These are phyloP conservation scores for Oryzias dopingdopingensis DNA, from an alignment of 2,797 vertebrate species.

Conservation along the genomic window DNA sequence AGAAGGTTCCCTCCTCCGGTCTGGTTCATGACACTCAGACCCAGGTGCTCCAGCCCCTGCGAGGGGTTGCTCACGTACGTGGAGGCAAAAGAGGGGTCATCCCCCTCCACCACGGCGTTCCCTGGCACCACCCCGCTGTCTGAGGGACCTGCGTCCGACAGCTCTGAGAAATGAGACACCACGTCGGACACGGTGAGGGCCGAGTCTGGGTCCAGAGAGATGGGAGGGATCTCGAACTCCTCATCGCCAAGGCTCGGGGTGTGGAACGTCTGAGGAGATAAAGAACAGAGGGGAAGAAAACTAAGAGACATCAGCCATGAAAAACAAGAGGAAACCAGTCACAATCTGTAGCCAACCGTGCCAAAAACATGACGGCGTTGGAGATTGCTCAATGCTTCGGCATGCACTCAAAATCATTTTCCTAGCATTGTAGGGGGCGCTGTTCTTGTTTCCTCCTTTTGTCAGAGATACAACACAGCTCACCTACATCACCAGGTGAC, in stretches of 20 bases:
- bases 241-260: slow-evolving; percentile 92
- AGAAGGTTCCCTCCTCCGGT: slow-evolving; percentile 69
- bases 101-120: slow-evolving; percentile 73
- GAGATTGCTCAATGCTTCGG: too few relatives aligned
- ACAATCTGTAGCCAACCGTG: background rate
- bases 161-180: slow-evolving; percentile 87
- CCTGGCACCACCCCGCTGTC: slow-evolving; percentile 68
- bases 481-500: too few relatives aligned
- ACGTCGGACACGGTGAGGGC: slow-evolving; percentile 87
- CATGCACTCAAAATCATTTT: too few relatives aligned
- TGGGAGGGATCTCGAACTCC: slow-evolving; percentile 94
- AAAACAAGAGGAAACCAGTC: background rate
- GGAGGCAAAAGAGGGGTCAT: slow-evolving; percentile 79
- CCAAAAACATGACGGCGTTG: too few relatives aligned
- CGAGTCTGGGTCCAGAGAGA: slow-evolving; percentile 87
- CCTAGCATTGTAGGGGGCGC: too few relatives aligned
- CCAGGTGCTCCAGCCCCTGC: slow-evolving; percentile 77
- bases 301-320: fast-evolving
- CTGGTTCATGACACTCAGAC: slow-evolving; percentile 75
- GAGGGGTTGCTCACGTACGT: slow-evolving; percentile 71
- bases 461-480: too few relatives aligned
- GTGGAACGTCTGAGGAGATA: slow-evolving; percentile 83
- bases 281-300: too few relatives aligned
- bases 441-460: too few relatives aligned
- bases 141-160: slow-evolving; percentile 79